Percentiles rank a stretch among this genome's conserved stretches.
phyloP scores from a whole-genome alignment of 1,140 invertebrate species.

The Planococcus citri region DNA sequence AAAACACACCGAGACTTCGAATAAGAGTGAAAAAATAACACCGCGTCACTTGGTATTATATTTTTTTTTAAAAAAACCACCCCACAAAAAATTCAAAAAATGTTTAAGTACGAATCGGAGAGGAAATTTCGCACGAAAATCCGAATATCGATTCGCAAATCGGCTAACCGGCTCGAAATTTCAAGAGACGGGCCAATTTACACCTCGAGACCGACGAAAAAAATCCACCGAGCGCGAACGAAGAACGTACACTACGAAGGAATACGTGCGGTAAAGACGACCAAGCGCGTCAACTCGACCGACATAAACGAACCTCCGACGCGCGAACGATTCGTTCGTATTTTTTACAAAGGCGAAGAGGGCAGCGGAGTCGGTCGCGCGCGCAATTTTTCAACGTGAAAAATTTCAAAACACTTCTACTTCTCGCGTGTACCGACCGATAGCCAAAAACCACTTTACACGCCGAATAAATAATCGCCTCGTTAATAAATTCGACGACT shows the following conservation, averaged over 20 bases:
- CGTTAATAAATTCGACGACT: not conserved
- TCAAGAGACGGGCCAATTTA: too few relatives aligned
- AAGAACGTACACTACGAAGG: not conserved
- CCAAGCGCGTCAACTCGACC: not conserved
- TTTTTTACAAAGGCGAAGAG: too few relatives aligned
- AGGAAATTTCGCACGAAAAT: not conserved
- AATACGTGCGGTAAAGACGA: not conserved
- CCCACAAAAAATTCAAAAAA: not conserved
- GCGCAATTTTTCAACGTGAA: not conserved
- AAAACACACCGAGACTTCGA: too few relatives aligned
- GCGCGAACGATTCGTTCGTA: conserved; percentile 2
- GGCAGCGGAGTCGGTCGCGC: not conserved
- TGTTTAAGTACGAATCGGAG: not conserved
- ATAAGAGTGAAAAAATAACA: too few relatives aligned
- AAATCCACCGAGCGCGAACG: not conserved
- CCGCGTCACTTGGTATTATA: too few relatives aligned
- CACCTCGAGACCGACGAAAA: not conserved
- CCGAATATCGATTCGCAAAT: not conserved
- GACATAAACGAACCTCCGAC: not conserved
- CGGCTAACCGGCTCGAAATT: not conserved
- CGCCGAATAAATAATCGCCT: not conserved
- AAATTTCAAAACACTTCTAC: not conserved
- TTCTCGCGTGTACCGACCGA: too few relatives aligned
- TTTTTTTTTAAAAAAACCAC: too few relatives aligned
- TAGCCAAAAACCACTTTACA: not conserved